Evolutionary conservation across 2,888 invertebrate species (phyloP).

Genomic region (Eudemis profundana): DNA sequence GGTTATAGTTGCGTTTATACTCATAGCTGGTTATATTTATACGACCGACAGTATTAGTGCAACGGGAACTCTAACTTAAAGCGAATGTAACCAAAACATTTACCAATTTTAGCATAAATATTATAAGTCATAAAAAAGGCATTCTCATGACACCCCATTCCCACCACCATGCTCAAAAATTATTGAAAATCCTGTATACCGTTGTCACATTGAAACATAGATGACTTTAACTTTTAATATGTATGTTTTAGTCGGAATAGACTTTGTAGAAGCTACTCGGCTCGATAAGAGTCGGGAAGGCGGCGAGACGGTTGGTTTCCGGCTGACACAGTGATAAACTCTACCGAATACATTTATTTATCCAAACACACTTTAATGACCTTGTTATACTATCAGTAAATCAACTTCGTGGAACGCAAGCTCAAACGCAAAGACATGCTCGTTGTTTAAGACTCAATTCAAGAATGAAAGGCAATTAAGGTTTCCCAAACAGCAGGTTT

Average conservation of each 20-base stretch:
- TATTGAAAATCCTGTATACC: not conserved
- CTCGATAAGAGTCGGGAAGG: slow-evolving; percentile 71
- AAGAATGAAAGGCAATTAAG: slow-evolving; percentile 28
- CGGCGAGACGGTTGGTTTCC: slow-evolving; percentile 71
- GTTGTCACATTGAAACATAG: not conserved
- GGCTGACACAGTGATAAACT: slow-evolving; percentile 71
- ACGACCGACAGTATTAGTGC: too few relatives aligned
- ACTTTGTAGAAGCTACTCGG: slow-evolving; percentile 53
- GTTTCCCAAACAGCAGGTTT: slow-evolving; percentile 17
- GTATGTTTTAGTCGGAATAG: not conserved
- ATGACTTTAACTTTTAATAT: not conserved
- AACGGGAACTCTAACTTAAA: too few relatives aligned
- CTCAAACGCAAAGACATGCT: not conserved
- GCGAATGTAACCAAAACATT: too few relatives aligned
- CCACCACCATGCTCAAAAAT: not conserved
- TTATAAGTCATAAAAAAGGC: too few relatives aligned
- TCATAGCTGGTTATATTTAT: too few relatives aligned
- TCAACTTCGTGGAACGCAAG: slow-evolving; percentile 49
- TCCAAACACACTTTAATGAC: slow-evolving; percentile 60
- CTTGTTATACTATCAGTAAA: slow-evolving; percentile 50
- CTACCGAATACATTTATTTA: slow-evolving; percentile 54
- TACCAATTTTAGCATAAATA: too few relatives aligned
- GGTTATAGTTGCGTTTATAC: too few relatives aligned
- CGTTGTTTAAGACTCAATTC: slow-evolving; percentile 26
- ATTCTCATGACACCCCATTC: too few relatives aligned